phyloP scores from a whole-genome alignment of 2,797 vertebrate genomes.

The Telmatherina bonti region DNA sequence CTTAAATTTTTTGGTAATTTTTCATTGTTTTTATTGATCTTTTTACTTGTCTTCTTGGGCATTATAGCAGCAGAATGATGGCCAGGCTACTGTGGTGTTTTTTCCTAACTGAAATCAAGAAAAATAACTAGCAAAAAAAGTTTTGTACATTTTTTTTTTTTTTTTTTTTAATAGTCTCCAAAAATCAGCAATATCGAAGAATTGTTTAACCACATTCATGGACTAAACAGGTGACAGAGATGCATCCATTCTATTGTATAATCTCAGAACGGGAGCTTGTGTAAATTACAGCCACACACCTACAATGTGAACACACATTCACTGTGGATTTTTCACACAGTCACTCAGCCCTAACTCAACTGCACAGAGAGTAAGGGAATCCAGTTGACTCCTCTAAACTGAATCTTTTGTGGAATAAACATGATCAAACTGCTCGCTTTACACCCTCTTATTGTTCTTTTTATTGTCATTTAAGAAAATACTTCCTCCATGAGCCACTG shows the following conservation, averaged over 20 bases:
- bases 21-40: no score
- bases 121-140: no score
- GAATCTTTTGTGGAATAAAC: slow-evolving; percentile 65
- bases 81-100: no score
- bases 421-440: slow-evolving; percentile 74
- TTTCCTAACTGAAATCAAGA: no score
- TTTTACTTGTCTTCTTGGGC: no score
- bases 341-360: slow-evolving; percentile 10
- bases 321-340: slow-evolving; percentile 51
- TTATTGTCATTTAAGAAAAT: slow-evolving; percentile 81
- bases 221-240: slow-evolving; percentile 11
- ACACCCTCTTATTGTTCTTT: slow-evolving; percentile 70
- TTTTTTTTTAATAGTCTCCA: no score
- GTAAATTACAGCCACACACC: slow-evolving; percentile 16
- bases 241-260: not conserved
- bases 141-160: no score
- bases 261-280: slow-evolving; percentile 2
- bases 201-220: no score
- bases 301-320: slow-evolving; percentile 20
- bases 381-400: slow-evolving; percentile 49
- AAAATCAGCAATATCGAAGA: no score
- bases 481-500: slow-evolving; percentile 69
- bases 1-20: no score
- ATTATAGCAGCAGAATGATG: no score
- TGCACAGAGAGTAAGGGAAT: slow-evolving; percentile 41